Base-by-base conservation (phyloP, 2,797 vertebrate genomes). In the Acanthiza pusilla region DNA sequence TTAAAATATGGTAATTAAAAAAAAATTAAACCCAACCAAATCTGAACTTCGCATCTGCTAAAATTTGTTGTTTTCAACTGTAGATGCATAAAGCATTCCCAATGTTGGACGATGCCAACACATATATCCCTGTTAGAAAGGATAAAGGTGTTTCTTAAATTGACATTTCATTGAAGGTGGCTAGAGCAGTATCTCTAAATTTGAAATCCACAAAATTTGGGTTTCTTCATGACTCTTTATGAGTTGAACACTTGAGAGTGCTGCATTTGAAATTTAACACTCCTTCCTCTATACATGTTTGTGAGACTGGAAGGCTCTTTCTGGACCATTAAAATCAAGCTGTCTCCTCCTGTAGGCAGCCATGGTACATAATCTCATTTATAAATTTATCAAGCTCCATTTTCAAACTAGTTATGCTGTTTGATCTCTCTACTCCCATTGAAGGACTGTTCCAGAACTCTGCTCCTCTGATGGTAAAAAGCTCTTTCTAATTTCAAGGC, bases 401-500 rank as follows among this genome's bases (percentile, higher is more conserved):
- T 96, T 91, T 93, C 32, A 85, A 82, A 85, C 57, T 30, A 40
- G 58, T 87, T 94, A 62, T 53, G 30, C 78, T 81, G 40, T 87
- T 93, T 93, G 80, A 91, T 94, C 86, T 88, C 8, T 2, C 30
- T 92, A 45, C 58, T 91, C 26, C 27, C 45, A 70, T 32, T 70
- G 80, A 93, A 93, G 18, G 67, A 66, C 80, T 73, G 54, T 92
- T 94, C 43, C 80, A 93, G 71, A 95, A 70, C 51, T 51, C 51
- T 21, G 45, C 47, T 95, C 18, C 27, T 94, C 80, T 91, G 62
- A 87, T 89, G 63, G 66, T 62, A 81, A 92, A 96, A 91, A 23
- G 4, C 36, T 63, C 54, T n/a, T 88, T 80, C 61, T 92, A 93
- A 92, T 95, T 96, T 92, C 88, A 94, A 92, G 66, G 63, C 58